Evolutionary conservation across 1,140 invertebrate species (phyloP).

Genomic region (Anagrus nilaparvatae): DNA sequence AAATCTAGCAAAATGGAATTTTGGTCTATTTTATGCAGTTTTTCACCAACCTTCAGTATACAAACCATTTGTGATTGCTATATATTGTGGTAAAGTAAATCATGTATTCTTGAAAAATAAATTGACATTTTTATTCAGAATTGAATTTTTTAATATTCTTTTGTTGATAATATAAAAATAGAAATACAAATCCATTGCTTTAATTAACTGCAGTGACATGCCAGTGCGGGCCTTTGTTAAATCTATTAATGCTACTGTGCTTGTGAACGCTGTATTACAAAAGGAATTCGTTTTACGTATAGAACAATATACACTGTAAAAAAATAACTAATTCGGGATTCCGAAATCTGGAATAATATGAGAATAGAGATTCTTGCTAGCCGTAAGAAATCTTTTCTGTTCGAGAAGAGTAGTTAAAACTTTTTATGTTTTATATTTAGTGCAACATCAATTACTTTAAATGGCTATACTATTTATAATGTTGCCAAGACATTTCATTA

Average conservation of each 20-base stretch:
- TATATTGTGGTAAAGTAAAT: constrained; percentile 16
- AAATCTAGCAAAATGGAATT: background rate
- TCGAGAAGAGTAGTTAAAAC: too few relatives aligned
- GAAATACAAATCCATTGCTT: constrained; percentile 12
- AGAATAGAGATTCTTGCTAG: too few relatives aligned
- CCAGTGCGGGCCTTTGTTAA: constrained; percentile 14
- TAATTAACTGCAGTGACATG: constrained; percentile 14
- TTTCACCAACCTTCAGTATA: background rate
- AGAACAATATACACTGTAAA: too few relatives aligned
- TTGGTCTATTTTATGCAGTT: background rate
- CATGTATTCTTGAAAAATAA: constrained; percentile 10
- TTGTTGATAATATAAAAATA: constrained; percentile 6
- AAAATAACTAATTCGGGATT: too few relatives aligned
- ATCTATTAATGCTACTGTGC: constrained; percentile 10
- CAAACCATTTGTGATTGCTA: constrained; percentile 16
- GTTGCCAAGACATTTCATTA: too few relatives aligned
- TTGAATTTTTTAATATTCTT: constrained; percentile 7
- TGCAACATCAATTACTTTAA: too few relatives aligned
- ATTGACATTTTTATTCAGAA: constrained; percentile 16
- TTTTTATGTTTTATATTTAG: too few relatives aligned
- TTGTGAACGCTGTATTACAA: constrained; percentile 16
- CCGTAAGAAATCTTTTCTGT: too few relatives aligned
- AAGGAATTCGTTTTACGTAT: too few relatives aligned
- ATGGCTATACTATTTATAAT: too few relatives aligned
- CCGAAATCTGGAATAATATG: too few relatives aligned